Evolutionary conservation across 2,797 vertebrate genomes (phyloP).

Genomic region (Graptemys geographica): DNA sequence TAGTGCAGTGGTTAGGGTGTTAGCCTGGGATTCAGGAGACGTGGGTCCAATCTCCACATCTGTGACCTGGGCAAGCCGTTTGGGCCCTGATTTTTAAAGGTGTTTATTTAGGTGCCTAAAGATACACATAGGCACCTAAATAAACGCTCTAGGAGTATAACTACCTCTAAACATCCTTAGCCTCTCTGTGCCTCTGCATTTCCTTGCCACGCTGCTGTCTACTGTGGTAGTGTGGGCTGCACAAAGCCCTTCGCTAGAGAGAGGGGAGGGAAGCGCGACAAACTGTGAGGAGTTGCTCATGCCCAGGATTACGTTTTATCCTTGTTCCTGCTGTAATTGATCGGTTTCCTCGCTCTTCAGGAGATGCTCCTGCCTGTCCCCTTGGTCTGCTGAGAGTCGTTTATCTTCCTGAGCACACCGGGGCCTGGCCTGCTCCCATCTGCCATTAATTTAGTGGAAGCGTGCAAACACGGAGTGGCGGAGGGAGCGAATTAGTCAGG

Average conservation of each 20-base stretch:
- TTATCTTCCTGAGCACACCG: not conserved
- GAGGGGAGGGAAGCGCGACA: accelerated
- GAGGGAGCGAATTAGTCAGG: not conserved
- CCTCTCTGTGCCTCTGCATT: not conserved
- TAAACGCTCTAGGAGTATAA: not conserved
- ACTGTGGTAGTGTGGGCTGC: not conserved
- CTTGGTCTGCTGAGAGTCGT: not conserved
- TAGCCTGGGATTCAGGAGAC: not conserved
- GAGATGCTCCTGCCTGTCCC: not conserved
- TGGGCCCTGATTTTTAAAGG: not conserved
- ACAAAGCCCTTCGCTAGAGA: not conserved
- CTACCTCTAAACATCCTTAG: not conserved
- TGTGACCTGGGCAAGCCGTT: not conserved
- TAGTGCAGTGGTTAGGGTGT: not conserved
- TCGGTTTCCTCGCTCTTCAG: not conserved
- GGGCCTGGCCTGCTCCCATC: accelerated
- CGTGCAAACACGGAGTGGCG: accelerated
- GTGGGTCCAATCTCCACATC: not conserved
- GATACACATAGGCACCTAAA: not conserved
- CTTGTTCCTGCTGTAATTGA: accelerated
- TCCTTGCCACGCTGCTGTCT: not conserved
- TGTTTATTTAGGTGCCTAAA: not conserved
- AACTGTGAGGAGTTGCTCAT: not conserved
- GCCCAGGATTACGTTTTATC: accelerated
- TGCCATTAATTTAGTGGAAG: not conserved